Percentiles rank a stretch among this genome's conserved stretches.
Conservation (phyloP, 2,797 vertebrate genomes). For the Pangasius larnaudii region DNA sequence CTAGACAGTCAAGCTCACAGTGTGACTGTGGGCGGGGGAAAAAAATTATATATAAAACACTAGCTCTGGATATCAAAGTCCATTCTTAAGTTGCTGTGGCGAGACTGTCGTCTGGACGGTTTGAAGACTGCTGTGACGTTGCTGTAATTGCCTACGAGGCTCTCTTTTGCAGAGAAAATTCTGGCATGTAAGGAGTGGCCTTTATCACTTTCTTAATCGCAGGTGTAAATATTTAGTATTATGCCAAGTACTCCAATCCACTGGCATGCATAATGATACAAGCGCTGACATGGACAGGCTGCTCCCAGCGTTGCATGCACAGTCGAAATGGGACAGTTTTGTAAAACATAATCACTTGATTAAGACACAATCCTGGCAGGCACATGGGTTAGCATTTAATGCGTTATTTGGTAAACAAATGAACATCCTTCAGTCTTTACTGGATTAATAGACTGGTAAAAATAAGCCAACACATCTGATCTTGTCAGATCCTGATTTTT, state of each 20-base stretch:
- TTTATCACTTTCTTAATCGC: slow-evolving; percentile 13
- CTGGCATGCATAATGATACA: neutral
- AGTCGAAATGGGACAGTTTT: neutral
- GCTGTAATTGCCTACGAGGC: slow-evolving; percentile 23
- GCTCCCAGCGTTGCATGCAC: neutral
- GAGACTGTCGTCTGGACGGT: slow-evolving; percentile 42
- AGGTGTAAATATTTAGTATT: slow-evolving; percentile 23
- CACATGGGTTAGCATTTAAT: neutral
- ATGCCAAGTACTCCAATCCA: neutral
- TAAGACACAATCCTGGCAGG: neutral
- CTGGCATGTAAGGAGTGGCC: neutral
- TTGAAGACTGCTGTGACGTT: slow-evolving; percentile 25
- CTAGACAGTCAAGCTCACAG: slow-evolving; percentile 21
- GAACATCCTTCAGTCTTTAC: neutral
- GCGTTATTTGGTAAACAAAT: neutral
- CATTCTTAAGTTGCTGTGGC: slow-evolving; percentile 34
- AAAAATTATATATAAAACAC: neutral
- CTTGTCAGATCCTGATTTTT: neutral
- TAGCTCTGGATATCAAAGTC: slow-evolving; percentile 24
- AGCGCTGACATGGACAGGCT: neutral
- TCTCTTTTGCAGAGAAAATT: slow-evolving; percentile 21
- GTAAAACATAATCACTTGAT: slow-evolving; percentile 4
- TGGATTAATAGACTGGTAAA: neutral
- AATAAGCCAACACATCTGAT: neutral
- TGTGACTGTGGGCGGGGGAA: slow-evolving; percentile 18